Conservation (phyloP, 2,888 invertebrate species). For the Drosophila fungiperda region DNA sequence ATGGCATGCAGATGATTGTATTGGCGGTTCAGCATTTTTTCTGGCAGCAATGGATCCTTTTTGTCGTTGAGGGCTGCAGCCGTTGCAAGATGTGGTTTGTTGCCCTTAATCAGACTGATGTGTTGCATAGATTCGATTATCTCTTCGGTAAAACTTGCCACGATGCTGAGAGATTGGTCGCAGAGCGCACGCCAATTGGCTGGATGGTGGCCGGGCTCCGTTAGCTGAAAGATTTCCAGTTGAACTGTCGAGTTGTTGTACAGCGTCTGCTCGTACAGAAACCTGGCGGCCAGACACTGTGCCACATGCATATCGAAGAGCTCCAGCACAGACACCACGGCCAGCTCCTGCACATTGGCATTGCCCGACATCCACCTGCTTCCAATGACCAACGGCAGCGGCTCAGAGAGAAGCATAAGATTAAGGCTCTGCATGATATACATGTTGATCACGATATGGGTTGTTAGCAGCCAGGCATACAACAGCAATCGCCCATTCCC, state of each 20-base stretch:
- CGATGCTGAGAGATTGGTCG: slow-evolving; percentile 87
- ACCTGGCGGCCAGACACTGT: slow-evolving; percentile 91
- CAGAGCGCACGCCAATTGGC: slow-evolving; percentile 92
- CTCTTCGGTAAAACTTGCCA: slow-evolving; percentile 89
- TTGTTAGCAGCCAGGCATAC: slow-evolving; percentile 89
- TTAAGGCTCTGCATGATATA: slow-evolving; percentile 90
- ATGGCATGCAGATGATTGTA: slow-evolving; percentile 83
- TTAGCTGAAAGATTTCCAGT: slow-evolving; percentile 89
- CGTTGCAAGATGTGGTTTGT: slow-evolving; percentile 35
- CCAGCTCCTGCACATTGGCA: slow-evolving; percentile 85
- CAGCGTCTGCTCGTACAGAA: slow-evolving; percentile 88
- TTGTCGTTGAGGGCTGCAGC: slow-evolving; percentile 42
- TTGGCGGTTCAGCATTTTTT: slow-evolving; percentile 82
- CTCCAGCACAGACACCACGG: slow-evolving; percentile 88
- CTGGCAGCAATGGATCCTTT: slow-evolving; percentile 74
- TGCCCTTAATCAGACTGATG: slow-evolving; percentile 68
- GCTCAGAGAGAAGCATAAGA: slow-evolving; percentile 90
- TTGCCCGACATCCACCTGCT: slow-evolving; percentile 85
- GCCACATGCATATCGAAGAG: slow-evolving; percentile 87
- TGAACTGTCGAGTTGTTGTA: slow-evolving; percentile 87
- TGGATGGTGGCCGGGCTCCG: slow-evolving; percentile 93
- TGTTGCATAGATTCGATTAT: slow-evolving; percentile 86
- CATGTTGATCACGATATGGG: slow-evolving; percentile 89
- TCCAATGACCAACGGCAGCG: slow-evolving; percentile 83
- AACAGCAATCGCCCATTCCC: slow-evolving; percentile 86